Evolutionary conservation across 53 echinoderm and acorn worm species (phyloP).

Genomic region (Patiria pectinifera): DNA sequence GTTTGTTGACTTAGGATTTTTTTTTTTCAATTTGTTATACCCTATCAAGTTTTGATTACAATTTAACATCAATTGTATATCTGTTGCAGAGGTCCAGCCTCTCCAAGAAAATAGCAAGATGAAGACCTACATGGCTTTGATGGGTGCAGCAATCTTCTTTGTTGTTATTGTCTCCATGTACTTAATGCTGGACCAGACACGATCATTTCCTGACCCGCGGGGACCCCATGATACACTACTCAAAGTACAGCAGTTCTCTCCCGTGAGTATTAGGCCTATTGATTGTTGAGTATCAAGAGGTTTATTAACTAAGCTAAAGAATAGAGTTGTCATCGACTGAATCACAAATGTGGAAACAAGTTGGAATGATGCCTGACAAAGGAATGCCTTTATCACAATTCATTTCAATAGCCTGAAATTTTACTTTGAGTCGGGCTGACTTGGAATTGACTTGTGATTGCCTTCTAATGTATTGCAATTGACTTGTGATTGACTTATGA

Average conservation of each 20-base stretch:
- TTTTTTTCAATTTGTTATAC: too few species aligned
- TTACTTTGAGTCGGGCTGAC: too few species aligned
- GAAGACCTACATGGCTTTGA: constrained; percentile 71
- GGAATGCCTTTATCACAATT: too few species aligned
- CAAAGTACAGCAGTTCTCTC: constrained; percentile 27
- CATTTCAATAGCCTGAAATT: too few species aligned
- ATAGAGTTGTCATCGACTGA: too few species aligned
- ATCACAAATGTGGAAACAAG: too few species aligned
- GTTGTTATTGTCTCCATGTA: constrained; percentile 88
- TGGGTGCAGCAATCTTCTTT: constrained; percentile 81
- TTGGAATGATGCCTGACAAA: too few species aligned
- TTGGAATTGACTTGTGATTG: too few species aligned
- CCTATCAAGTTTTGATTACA: too few species aligned
- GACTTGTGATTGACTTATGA: background rate
- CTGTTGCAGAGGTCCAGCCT: background rate
- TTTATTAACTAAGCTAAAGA: too few species aligned
- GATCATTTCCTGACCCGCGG: constrained; percentile 53
- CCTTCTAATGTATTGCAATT: too few species aligned
- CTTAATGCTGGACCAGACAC: constrained; percentile 81
- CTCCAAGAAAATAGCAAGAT: background rate
- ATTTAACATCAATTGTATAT: background rate
- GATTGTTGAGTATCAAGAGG: background rate
- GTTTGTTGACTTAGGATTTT: too few species aligned
- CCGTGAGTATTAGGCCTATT: constrained; percentile 10
- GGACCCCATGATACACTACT: constrained; percentile 49